phyloP scores from a whole-genome alignment of 2,888 invertebrate genomes.

The Micoletzkya japonica region DNA sequence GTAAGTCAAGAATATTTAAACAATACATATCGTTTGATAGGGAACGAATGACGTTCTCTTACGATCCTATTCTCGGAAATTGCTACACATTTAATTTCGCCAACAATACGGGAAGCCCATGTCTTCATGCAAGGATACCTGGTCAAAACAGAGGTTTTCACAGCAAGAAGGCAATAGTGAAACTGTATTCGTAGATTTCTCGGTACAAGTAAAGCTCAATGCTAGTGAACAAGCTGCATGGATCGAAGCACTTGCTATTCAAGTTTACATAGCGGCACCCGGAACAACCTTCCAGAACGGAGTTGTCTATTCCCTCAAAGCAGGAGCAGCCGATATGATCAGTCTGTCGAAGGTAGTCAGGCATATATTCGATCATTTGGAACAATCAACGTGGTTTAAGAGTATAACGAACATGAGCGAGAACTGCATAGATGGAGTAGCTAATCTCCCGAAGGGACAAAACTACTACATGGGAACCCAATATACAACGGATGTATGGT shows the following conservation, averaged over 20 bases:
- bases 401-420: no score
- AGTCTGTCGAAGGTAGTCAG: conserved; percentile 22
- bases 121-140: no score
- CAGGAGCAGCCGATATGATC: conserved; percentile 6
- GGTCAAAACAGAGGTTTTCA: no score
- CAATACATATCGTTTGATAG: no score
- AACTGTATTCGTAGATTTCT: conserved; percentile 17
- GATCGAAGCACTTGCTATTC: conserved; percentile 15
- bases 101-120: no score
- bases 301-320: conserved; percentile 5
- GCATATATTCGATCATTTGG: no score
- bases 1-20: no score
- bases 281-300: not conserved
- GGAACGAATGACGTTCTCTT: no score
- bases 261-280: conserved; percentile 5
- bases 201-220: conserved; percentile 9
- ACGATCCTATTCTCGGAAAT: conserved; percentile 6
- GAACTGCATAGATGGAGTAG: no score
- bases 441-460: no score
- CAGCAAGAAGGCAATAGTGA: no score
- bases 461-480: conserved; percentile 9
- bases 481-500: conserved; percentile 19
- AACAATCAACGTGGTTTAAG: no score
- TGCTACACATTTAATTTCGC: conserved; percentile 24
- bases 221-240: conserved; percentile 13